Evolutionary conservation across 2,888 invertebrate genomes (phyloP).

Genomic region (Tuta absoluta): DNA sequence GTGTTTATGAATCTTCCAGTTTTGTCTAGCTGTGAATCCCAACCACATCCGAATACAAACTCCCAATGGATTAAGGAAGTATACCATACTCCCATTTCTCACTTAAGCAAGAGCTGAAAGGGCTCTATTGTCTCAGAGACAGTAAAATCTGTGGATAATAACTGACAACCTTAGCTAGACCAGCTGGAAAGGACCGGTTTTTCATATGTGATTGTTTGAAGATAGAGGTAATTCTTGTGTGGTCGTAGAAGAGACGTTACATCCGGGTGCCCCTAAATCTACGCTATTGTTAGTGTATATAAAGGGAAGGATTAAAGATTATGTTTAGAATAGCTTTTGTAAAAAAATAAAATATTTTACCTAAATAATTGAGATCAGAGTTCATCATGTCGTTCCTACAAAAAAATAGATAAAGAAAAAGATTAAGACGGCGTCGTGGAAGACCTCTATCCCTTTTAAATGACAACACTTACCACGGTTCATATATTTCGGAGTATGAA

Average conservation of each 20-base stretch:
- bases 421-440: too few species aligned
- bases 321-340: background rate
- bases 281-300: background rate
- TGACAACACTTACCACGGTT: too few species aligned
- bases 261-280: background rate
- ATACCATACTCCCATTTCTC: conserved; percentile 67
- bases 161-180: conserved; percentile 42
- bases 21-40: conserved; percentile 30
- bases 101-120: conserved; percentile 66
- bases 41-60: conserved; percentile 42
- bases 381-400: too few species aligned
- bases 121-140: conserved; percentile 63
- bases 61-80: conserved; percentile 66
- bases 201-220: background rate
- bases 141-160: conserved; percentile 61
- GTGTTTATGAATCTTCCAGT: background rate
- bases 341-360: too few species aligned
- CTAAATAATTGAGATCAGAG: background rate
- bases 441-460: too few species aligned
- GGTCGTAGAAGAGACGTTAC: background rate
- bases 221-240: background rate
- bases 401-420: too few species aligned
- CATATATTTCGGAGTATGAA: too few species aligned
- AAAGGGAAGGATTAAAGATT: background rate
- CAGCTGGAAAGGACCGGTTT: background rate